These are phyloP conservation scores for Drosophila tropicalis DNA, from an alignment of 1,140 invertebrate genomes.

Conservation along the genomic window DNA sequence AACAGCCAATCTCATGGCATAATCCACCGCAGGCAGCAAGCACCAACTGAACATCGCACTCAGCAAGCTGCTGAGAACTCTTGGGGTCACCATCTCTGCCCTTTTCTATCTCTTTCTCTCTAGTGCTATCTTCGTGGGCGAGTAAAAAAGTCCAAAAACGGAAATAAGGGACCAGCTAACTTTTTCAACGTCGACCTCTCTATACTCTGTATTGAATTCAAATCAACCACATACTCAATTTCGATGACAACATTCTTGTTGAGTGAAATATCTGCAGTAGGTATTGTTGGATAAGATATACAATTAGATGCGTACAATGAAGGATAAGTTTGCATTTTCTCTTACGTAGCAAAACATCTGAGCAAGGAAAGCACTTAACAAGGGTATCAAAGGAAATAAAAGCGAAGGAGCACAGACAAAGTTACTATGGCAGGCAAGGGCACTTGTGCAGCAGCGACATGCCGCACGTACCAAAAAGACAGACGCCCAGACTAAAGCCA, in stretches of 20 bases:
- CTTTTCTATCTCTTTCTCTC: not conserved
- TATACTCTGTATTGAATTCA: not conserved
- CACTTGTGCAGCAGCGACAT: slow-evolving; percentile 33
- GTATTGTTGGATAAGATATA: too few relatives aligned
- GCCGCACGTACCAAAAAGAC: slow-evolving; percentile 48
- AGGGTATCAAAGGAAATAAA: not conserved
- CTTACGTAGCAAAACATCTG: too few relatives aligned
- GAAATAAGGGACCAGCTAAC: slow-evolving; percentile 4
- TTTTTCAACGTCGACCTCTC: not conserved
- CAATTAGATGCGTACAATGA: too few relatives aligned
- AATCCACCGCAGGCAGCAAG: slow-evolving; percentile 11
- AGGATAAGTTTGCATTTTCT: too few relatives aligned
- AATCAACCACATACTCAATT: not conserved
- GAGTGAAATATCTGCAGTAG: too few relatives aligned
- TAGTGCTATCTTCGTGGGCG: slow-evolving; percentile 5
- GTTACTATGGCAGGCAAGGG: slow-evolving; percentile 34
- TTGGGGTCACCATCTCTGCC: slow-evolving; percentile 10
- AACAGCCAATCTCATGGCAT: slow-evolving; percentile 14
- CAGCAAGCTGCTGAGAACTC: slow-evolving; percentile 23
- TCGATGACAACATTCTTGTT: too few relatives aligned
- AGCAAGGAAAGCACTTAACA: not conserved
- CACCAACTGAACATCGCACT: slow-evolving; percentile 31
- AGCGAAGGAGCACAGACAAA: slow-evolving; percentile 21
- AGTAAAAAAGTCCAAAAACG: slow-evolving; percentile 27
- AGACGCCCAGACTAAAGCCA: slow-evolving; percentile 25